Evolutionary conservation across 1,140 invertebrate species (phyloP), one percentile per base, ranked within the genome.

Genomic region (Drosophila rufa): DNA sequence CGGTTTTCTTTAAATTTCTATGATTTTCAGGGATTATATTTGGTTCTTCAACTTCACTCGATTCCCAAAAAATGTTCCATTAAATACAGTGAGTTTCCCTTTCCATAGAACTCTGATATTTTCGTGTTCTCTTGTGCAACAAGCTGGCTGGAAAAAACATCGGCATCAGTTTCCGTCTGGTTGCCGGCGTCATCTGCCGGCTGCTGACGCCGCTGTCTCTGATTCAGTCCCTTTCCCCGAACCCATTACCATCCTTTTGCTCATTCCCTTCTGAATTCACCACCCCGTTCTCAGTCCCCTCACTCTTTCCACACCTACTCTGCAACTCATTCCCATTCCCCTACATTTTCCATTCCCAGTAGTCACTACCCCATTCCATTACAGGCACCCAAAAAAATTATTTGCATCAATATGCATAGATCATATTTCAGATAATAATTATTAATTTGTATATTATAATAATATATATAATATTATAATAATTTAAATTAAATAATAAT

Each of bases 151-250:
- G 51, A 50, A 70, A 73, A 67, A 22, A 55, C 45, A 75, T 43
- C 74, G 55, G 66, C 75, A 82, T 66, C 82, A 87, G 70, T 69
- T 86, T 79, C 74, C 73, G 56, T 64, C 69, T 60, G 46, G 64
- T 50, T 80, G 66, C 74, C 77, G 48, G 79, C 77, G 80, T 84
- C 82, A 85, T 85, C 64, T 84, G 66, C 81, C 71, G 71, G 66
- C 74, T 71, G 75, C 70, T 73, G 70, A 73, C 70, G 61, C 51
- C 77, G 48, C 55, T 57, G 75, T 43, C 56, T 59, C 64, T 47
- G 66, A 25, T 33, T 71, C 38, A 38, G 45, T 46, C 51, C n/a
- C 25, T 46, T 43, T 43, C 36, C 55, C 51, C 45, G 14, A 67
- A 22, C 25, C 38, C 66, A 48, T 43, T 42, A 15, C 57, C 40